Evolutionary conservation across 2,888 invertebrate species (phyloP), one percentile per base, ranked within the genome.

Genomic region (Archips crataeganus): DNA sequence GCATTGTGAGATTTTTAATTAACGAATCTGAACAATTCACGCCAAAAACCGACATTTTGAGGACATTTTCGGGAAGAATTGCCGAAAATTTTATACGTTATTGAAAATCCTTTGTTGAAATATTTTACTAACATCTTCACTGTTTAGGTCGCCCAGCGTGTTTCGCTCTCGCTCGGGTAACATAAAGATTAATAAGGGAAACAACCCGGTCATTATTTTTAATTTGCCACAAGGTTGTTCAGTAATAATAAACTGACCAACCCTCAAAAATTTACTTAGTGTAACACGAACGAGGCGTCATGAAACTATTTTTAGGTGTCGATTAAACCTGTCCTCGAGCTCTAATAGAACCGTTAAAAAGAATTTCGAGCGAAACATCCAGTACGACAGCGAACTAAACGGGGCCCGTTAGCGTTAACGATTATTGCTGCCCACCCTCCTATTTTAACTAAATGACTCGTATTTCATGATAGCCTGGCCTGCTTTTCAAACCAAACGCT

Each of bases 361-460:
- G 82, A 83, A 81, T 85, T 82, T 79, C 70, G 71, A 77, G 79
- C 79, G 84, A 84, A 85, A 87, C 86, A 85, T 82, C 83, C 82
- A 78, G 81, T 80, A 76, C 80, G 84, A 82, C 81, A 80, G 83
- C 79, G 79, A 84, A 85, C 85, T 87, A 88, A 90, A 87, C 86
- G 86, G 78, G 75, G 78, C 77, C 84, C 83, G 86, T 91, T 90
- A 88, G 77, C 85, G 86, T 85, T 90, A 92, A 91, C 89, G 89
- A 87, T 90, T 90, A 92, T 88, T 86, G 87, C 87, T 79, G 79
- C 82, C 80, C 81, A 78, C 82, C 80, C 83, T 81, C 85, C 85
- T 87, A 87, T 87, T 89, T 86, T 86, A 84, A 84, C 80, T 88
- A 88, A 88, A 87, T 85, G 87, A 86, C 83, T 84, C 85, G 82